Evolutionary conservation across 30 jellyfish, hydroid and myxozoan species (phyloP).

Genomic region (Chrysaora quinquecirrha): DNA sequence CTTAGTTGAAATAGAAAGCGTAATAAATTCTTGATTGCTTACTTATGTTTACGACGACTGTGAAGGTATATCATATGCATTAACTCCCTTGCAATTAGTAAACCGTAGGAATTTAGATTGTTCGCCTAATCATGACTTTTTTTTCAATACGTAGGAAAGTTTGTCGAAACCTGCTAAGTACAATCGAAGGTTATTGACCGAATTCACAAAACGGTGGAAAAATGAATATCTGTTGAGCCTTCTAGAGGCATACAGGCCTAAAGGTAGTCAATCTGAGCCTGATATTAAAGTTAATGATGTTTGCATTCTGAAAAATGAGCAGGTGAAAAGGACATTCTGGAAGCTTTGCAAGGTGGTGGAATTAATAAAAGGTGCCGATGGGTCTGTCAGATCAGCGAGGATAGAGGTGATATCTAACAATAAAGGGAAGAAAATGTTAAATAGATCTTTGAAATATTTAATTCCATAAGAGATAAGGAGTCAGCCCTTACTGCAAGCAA

Average conservation of each 20-base stretch:
- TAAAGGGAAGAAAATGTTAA: conserved; percentile 20
- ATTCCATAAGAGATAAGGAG: conserved; percentile 28
- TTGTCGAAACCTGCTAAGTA: conserved; percentile 44
- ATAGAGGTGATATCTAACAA: conserved; percentile 25
- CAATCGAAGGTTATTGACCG: conserved; percentile 16
- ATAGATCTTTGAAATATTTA: conserved; percentile 37
- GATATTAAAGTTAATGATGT: conserved; percentile 18
- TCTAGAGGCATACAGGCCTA: conserved; percentile 49
- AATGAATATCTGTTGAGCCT: conserved; percentile 48
- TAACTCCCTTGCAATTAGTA: conserved; percentile 40
- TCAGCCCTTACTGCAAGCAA: background rate
- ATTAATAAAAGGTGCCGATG: conserved; percentile 44
- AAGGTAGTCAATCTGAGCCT: conserved; percentile 26
- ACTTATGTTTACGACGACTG: conserved; percentile 18
- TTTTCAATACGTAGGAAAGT: conserved; percentile 44
- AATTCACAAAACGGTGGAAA: conserved; percentile 21
- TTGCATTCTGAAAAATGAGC: conserved; percentile 30
- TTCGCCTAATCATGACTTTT: conserved; percentile 1
- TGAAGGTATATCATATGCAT: conserved; percentile 33
- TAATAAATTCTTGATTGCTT: conserved; percentile 31
- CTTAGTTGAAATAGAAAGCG: conserved; percentile 28
- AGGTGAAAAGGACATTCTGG: conserved; percentile 48
- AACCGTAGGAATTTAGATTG: conserved; percentile 32
- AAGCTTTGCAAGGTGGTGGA: conserved; percentile 56
- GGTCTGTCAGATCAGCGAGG: conserved; percentile 36